phyloP scores from a whole-genome alignment of 2,113 vertebrate genomes.

The Macroglossus sobrinus region DNA sequence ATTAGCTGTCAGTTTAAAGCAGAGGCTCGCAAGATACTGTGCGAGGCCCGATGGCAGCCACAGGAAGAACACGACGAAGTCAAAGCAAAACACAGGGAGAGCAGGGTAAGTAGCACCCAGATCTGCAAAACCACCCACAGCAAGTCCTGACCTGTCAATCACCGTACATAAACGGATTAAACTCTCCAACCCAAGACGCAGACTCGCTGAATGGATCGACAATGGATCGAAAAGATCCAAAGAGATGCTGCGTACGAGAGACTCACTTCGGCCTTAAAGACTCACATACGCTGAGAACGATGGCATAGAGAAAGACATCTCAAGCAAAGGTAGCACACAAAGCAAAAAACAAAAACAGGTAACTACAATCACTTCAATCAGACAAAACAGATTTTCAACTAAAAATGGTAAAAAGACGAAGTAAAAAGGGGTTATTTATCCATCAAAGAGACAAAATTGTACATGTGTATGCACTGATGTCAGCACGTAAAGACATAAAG shows the following conservation, averaged over 20 bases:
- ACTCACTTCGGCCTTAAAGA: neutral
- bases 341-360: neutral
- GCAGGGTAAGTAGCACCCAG: neutral
- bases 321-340: neutral
- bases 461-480: neutral
- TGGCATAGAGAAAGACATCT: neutral
- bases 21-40: neutral
- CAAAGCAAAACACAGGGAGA: neutral
- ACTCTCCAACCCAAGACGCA: neutral
- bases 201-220: neutral
- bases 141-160: neutral
- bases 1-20: neutral
- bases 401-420: neutral
- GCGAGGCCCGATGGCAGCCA: neutral
- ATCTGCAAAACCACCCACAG: neutral
- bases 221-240: neutral
- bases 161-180: neutral
- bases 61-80: neutral
- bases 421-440: neutral
- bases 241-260: neutral
- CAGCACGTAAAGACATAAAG: neutral
- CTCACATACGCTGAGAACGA: neutral
- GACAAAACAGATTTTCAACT: neutral
- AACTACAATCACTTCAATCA: neutral
- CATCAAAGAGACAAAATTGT: neutral